Evolutionary conservation across 2,797 vertebrate genomes (phyloP).

Genomic region (Sebastes alutus): DNA sequence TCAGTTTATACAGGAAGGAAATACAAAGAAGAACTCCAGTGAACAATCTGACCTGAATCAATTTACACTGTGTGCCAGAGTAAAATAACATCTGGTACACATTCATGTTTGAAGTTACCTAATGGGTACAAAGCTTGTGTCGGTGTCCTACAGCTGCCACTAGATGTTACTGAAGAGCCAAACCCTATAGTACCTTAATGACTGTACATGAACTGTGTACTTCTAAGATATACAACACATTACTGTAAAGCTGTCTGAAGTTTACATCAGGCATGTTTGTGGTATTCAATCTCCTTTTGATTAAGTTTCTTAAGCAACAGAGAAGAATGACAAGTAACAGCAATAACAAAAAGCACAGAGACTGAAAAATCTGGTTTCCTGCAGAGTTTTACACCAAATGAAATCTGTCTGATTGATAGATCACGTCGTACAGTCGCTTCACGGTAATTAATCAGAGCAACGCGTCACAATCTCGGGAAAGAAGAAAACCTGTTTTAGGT

Average conservation of each 20-base stretch:
- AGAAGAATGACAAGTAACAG: neutral
- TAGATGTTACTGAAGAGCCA: conserved; percentile 21
- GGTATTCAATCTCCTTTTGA: neutral
- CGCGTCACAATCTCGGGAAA: neutral
- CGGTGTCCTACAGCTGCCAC: neutral
- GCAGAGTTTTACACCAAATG: no score
- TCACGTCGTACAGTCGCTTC: neutral
- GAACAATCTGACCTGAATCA: neutral
- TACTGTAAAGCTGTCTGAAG: neutral
- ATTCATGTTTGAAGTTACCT: neutral
- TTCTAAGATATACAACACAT: neutral
- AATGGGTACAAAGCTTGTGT: neutral
- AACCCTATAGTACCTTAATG: neutral
- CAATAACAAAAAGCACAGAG: neutral
- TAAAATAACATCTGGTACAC: neutral
- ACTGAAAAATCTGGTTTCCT: neutral
- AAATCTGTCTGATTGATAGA: neutral
- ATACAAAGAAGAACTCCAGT: neutral
- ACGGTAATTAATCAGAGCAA: neutral
- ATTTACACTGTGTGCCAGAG: neutral
- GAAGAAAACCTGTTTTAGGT: neutral
- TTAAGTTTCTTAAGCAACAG: neutral
- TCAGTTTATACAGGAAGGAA: neutral
- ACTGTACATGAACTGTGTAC: neutral
- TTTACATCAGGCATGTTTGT: neutral